Evolutionary conservation across 2,797 vertebrate species (phyloP).

Genomic region (Okamejei kenojei): DNA sequence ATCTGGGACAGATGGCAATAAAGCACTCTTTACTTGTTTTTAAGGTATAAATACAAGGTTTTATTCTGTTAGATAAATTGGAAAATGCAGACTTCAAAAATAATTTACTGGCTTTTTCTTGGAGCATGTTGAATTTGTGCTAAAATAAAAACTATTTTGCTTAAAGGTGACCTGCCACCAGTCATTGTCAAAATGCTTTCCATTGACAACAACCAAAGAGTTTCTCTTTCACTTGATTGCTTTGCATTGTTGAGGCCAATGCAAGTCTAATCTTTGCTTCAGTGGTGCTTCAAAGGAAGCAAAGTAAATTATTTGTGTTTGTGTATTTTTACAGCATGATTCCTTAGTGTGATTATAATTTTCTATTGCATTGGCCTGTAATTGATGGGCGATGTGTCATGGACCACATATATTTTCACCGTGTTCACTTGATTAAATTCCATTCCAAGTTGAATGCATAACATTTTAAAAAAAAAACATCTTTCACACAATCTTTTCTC

Average conservation of each 20-base stretch:
- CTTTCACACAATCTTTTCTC: neutral
- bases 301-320: neutral
- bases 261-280: neutral
- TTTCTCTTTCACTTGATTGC: neutral
- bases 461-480: neutral
- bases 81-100: neutral
- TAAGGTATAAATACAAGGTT: neutral
- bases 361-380: neutral
- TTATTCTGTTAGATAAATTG: neutral
- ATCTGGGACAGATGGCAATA: no score
- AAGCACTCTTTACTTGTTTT: neutral
- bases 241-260: neutral
- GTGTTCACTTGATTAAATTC: no score
- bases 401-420: no score
- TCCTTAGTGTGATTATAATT: neutral
- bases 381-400: neutral
- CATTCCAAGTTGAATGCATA: neutral
- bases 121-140: neutral
- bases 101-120: neutral
- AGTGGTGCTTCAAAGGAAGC: neutral
- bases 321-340: neutral
- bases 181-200: neutral
- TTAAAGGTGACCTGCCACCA: neutral
- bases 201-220: neutral
- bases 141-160: no score